Evolutionary conservation across 1,140 invertebrate species (phyloP), one percentile per base, ranked within the genome.

Genomic region (Drosophila seguyi): DNA sequence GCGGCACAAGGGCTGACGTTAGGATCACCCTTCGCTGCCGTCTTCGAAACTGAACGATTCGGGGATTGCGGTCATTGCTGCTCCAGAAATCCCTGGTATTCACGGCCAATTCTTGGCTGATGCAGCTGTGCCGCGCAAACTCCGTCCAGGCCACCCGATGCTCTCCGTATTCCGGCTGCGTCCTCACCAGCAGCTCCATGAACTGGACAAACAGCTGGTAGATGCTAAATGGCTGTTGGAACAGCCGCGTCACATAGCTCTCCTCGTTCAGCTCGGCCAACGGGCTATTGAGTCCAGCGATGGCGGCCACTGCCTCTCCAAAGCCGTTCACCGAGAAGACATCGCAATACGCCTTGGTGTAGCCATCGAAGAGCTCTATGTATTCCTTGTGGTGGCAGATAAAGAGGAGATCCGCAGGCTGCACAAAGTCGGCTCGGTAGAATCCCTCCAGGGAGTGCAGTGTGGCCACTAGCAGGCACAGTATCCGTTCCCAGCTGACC

Each of bases 311-410:
- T 27, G 85, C 86, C 38, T 92, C 78, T 0, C 58, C 44, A 44
- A 92, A 93, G n/a, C 95, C 95, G 78, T 94, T 94, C 6, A 95
- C 93, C 20, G 95, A 95, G 27, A 96, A 94, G 60, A 97, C 93
- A 93, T 97, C 96, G 92, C 96, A 96, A 90, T 97, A 94, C 66
- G 94, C 93, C 86, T 94, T 94, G 45, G 96, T 94, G 93, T 97
- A 98, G 78, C 94, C 94, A 84, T 95, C 95, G 86, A 96, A 97
- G 36, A 96, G 93, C 71, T 94, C 94, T 69, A 96, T 94, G 93
- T 95, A 95, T 91, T 97, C 95, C 57, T 96, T 95, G 91, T 95
- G 94, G 92, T 96, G 95, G 84, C 94, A 94, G 68, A 97, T 94
- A 65, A 97, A 93, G 10, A 94, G 93, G 68, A 96, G 94, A 92